Percentiles rank a stretch among this genome's conserved stretches.
These are phyloP conservation scores for Oscarella lobularis DNA, from an alignment of 37 sponge, comb jelly and placozoan species.

Conservation along the genomic window DNA sequence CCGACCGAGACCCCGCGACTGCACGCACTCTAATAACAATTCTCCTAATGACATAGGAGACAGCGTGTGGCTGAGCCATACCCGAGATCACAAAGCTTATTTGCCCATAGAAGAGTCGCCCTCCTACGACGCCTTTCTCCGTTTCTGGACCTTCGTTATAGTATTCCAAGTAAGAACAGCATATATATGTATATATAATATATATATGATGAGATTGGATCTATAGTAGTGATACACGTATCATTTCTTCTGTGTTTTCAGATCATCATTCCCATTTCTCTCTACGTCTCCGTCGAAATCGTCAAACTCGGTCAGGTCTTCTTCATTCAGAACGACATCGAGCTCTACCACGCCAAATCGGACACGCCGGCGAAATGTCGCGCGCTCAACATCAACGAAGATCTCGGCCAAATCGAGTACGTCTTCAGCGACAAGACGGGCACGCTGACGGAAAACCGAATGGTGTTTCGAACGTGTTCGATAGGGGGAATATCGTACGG, in stretches of 20 bases:
- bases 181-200: not conserved
- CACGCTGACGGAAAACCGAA: slow-evolving; percentile 29
- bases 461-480: slow-evolving; percentile 33
- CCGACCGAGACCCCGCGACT: too few species aligned
- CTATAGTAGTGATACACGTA: too few species aligned
- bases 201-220: too few species aligned
- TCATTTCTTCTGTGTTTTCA: slow-evolving; percentile 17
- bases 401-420: slow-evolving; percentile 76
- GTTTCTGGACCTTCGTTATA: slow-evolving; percentile 60
- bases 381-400: slow-evolving; percentile 69
- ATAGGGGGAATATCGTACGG: slow-evolving; percentile 22
- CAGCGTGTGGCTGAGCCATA: too few species aligned
- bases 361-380: slow-evolving; percentile 43
- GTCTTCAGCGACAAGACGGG: slow-evolving; percentile 54
- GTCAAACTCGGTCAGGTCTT: slow-evolving; percentile 53
- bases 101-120: too few species aligned
- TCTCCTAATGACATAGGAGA: too few species aligned
- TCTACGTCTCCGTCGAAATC: slow-evolving; percentile 74
- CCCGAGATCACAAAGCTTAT: too few species aligned
- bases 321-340: slow-evolving; percentile 63
- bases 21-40: too few species aligned
- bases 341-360: slow-evolving; percentile 46
- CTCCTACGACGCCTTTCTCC: slow-evolving; percentile 27
- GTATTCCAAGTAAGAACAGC: slow-evolving; percentile 25
- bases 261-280: slow-evolving; percentile 69